Evolutionary conservation across 30 jellyfish, hydroid and myxozoan genomes (phyloP), one percentile per base, ranked within the genome.

Genomic region (Sanderia malayensis): DNA sequence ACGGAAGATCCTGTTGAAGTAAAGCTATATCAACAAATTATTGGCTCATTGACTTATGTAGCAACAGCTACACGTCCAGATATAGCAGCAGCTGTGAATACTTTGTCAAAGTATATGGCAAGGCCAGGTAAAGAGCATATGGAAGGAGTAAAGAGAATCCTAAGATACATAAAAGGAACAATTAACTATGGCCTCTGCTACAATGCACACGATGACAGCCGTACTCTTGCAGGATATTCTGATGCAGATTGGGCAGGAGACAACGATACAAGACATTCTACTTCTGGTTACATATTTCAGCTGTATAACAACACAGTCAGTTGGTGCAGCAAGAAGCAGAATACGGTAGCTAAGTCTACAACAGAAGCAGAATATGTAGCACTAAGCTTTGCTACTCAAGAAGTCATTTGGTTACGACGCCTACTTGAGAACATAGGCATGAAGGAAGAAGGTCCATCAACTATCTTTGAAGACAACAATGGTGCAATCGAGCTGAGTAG

Each of bases 281-380:
- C n/a, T n/a, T n/a, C n/a, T n/a, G n/a, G n/a, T n/a, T n/a, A n/a
- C n/a, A n/a, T n/a, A n/a, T n/a, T n/a, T n/a, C n/a, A n/a, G n/a
- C n/a, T n/a, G n/a, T n/a, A n/a, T n/a, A n/a, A 32, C 15, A 49
- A 33, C 4, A 66, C 82, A 31, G 33, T 82, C 46, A 71, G 88
- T 28, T 81, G 94, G 94, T 53, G 7, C 0, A 62, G 86, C 62
- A 81, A 61, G 68, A 69, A 81, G 25, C 94, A 81, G 57, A 2
- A 81, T 8, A 4, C 63, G 22, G 94, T 81, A 2, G 86, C 85
- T 2, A 28, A 59, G 22, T 83, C 95, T 0, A 72, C 84, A 1
- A 70, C 89, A 1, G 95, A 83, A 72, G 95, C 83, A 7, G 87
- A 83, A 58, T 72, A 72, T 41, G 61, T 81, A 0, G 94, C 94